Percentiles rank a stretch among this genome's conserved stretches.
Conservation (phyloP, 2,888 invertebrate genomes). For the Drosophila subsilvestris region DNA sequence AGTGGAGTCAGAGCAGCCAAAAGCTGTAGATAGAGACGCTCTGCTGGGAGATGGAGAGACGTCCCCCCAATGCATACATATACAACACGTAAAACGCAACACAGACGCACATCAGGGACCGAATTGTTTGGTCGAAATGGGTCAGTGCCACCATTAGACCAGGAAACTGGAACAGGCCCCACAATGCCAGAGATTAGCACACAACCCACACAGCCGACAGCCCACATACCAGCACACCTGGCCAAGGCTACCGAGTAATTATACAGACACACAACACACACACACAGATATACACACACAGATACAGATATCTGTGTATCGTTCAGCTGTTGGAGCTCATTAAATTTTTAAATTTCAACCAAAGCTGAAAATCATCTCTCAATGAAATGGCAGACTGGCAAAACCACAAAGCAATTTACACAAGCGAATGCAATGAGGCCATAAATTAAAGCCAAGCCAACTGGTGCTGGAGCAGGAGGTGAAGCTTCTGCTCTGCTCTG, state of each 20-base stretch:
- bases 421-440: conserved; percentile 51
- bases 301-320: background rate
- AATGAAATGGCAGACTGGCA: conserved; percentile 43
- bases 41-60: background rate
- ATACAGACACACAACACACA: background rate
- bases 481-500: conserved; percentile 25
- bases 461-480: conserved; percentile 8
- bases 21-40: conserved; percentile 6
- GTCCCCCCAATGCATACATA: no score
- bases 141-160: conserved; percentile 65
- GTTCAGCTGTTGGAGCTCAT: conserved; percentile 31
- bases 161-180: conserved; percentile 48
- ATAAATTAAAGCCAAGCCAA: conserved; percentile 54
- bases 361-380: conserved; percentile 51
- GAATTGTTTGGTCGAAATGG: conserved; percentile 58
- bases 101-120: conserved; percentile 40
- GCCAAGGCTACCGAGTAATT: conserved; percentile 8
- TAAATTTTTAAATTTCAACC: conserved; percentile 51
- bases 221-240: conserved; percentile 13
- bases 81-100: background rate
- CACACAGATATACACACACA: background rate
- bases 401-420: conserved; percentile 66
- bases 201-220: conserved; percentile 21
- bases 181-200: conserved; percentile 58
- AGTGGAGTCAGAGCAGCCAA: conserved; percentile 6